phyloP scores from a whole-genome alignment of 53 echinoderm and acorn worm species.

The Astropecten irregularis region DNA sequence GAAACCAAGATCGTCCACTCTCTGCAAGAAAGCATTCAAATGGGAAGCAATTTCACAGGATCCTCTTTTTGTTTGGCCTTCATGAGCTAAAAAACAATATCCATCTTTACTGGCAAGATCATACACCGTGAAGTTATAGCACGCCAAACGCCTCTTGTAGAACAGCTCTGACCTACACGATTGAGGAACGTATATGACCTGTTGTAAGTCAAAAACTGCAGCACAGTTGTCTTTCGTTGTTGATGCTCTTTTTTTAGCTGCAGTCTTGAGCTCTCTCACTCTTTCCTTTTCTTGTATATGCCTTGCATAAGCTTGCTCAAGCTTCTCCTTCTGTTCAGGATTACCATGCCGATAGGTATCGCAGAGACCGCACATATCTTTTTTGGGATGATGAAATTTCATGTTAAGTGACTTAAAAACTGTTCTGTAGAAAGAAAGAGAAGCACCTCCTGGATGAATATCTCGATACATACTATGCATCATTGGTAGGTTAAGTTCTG shows the following conservation, averaged over 20 bases:
- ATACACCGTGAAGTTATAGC: constrained; percentile 59
- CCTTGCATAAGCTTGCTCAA: background rate
- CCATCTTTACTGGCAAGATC: constrained; percentile 14
- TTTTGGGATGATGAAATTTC: constrained; percentile 57
- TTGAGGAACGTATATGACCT: constrained; percentile 59
- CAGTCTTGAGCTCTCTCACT: constrained; percentile 36
- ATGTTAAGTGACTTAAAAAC: constrained; percentile 38
- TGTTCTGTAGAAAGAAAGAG: constrained; percentile 15
- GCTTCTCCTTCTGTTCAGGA: background rate
- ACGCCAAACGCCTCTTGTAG: constrained; percentile 38
- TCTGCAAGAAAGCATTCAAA: background rate
- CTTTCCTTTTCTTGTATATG: constrained; percentile 33
- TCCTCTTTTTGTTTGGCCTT: background rate
- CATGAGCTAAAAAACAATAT: constrained; percentile 36
- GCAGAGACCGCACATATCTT: constrained; percentile 58
- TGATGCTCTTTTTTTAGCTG: constrained; percentile 12
- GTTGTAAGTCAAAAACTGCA: constrained; percentile 52
- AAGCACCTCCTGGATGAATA: background rate
- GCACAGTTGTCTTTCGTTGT: background rate
- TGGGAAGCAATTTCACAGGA: background rate
- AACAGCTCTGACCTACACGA: constrained; percentile 48
- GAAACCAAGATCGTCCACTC: background rate
- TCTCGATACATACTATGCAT: constrained; percentile 58
- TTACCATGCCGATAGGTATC: constrained; percentile 2
- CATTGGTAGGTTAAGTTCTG: constrained; percentile 45